Evolutionary conservation across 2,797 vertebrate species (phyloP).

Genomic region (Hapalemur alaotrensis): DNA sequence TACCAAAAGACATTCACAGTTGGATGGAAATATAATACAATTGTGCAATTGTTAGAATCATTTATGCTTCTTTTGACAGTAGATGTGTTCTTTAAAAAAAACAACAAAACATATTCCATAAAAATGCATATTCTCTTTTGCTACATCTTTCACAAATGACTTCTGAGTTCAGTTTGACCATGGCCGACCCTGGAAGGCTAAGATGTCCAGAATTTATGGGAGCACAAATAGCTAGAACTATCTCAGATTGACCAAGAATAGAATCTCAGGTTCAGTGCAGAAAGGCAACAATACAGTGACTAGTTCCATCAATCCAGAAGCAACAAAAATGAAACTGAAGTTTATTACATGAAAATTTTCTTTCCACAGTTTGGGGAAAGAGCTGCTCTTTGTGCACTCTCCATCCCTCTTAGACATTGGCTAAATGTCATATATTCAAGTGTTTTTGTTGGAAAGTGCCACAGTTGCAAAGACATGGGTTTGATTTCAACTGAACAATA

Average conservation of each 20-base stretch:
- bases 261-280: neutral
- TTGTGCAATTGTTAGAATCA: slow-evolving; percentile 6
- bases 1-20: slow-evolving; percentile 35
- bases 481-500: slow-evolving; percentile 24
- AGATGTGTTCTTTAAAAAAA: neutral
- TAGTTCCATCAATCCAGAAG: neutral
- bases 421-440: neutral
- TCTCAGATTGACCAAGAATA: neutral
- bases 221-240: neutral
- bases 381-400: neutral
- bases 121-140: neutral
- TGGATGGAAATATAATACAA: neutral
- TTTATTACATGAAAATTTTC: neutral
- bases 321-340: neutral
- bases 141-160: neutral
- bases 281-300: neutral
- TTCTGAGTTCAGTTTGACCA: neutral
- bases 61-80: neutral
- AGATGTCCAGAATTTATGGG: neutral
- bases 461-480: neutral
- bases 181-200: neutral
- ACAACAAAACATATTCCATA: neutral
- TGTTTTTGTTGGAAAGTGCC: neutral
- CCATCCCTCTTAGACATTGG: neutral
- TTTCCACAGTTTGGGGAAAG: neutral